Evolutionary conservation across 1,140 invertebrate species (phyloP).

Genomic region (Drosophila sproati): DNA sequence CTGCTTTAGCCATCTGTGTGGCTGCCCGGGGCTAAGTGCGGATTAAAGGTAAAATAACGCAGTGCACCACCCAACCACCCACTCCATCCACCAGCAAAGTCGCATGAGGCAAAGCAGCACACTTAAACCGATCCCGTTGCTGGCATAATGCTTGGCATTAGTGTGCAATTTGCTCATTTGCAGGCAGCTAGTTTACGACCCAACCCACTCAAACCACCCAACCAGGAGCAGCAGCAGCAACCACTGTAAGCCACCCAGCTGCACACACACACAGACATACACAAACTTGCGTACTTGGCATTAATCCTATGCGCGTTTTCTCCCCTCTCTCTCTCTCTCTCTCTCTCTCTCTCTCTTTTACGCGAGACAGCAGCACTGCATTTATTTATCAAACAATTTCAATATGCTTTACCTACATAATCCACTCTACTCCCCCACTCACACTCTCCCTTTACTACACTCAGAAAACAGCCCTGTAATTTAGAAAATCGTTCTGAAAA

Average conservation of each 20-base stretch:
- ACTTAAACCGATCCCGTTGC: constrained; percentile 53
- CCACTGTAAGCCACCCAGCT: constrained; percentile 6
- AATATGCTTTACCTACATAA: constrained; percentile 74
- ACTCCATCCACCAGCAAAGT: not conserved
- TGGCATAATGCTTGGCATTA: constrained; percentile 77
- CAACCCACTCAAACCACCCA: not conserved
- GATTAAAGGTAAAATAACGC: constrained; percentile 80
- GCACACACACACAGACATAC: constrained; percentile 16
- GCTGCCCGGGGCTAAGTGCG: constrained; percentile 62
- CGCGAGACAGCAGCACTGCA: constrained; percentile 47
- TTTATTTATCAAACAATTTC: constrained; percentile 83
- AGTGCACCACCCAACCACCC: constrained; percentile 37
- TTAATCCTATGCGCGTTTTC: constrained; percentile 52
- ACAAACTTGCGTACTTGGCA: constrained; percentile 50
- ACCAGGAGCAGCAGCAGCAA: not conserved
- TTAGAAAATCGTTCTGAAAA: too few species aligned
- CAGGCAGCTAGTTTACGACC: constrained; percentile 57
- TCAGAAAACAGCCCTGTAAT: not conserved
- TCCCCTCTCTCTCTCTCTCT: not conserved
- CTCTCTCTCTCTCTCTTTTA: constrained; percentile 2
- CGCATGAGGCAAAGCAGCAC: constrained; percentile 50
- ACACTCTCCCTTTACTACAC: constrained; percentile 2
- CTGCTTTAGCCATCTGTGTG: constrained; percentile 27
- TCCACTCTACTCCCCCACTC: constrained; percentile 13
- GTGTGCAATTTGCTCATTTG: constrained; percentile 82